Evolutionary conservation across 2,113 vertebrate species (phyloP).

Genomic region (Rhinogobius similis): DNA sequence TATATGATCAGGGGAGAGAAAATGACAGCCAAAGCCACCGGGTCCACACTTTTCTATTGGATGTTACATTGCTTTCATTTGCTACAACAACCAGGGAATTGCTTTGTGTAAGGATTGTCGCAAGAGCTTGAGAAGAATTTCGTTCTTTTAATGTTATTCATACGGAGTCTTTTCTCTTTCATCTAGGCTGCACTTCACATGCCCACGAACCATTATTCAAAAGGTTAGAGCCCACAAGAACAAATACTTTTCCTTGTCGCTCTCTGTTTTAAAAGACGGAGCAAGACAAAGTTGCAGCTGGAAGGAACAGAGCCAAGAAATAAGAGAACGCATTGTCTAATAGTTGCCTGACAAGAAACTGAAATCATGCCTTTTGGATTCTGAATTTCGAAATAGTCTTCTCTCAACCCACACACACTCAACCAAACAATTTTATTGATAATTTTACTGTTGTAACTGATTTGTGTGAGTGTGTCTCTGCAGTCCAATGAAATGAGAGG

Average conservation of each 20-base stretch:
- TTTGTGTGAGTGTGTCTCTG: neutral
- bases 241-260: slow-evolving; percentile 4
- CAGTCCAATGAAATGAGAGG: neutral
- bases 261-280: slow-evolving; percentile 18
- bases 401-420: neutral
- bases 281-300: slow-evolving; percentile 1
- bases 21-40: slow-evolving; percentile 10
- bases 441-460: neutral
- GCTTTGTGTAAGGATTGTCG: slow-evolving; percentile 47
- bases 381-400: neutral
- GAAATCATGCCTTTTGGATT: neutral
- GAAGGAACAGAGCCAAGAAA: neutral
- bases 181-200: slow-evolving; percentile 20
- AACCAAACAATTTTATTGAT: neutral
- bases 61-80: slow-evolving; percentile 35
- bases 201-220: slow-evolving; percentile 43
- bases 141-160: slow-evolving; percentile 39
- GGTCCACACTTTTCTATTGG: slow-evolving; percentile 28
- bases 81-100: slow-evolving; percentile 60
- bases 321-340: neutral
- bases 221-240: slow-evolving; percentile 16
- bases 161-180: slow-evolving; percentile 22
- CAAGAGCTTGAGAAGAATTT: slow-evolving; percentile 29
- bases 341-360: neutral
- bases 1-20: slow-evolving; percentile 35